Base-by-base conservation (phyloP, 2,113 vertebrate species). In the Saccopteryx leptura region DNA sequence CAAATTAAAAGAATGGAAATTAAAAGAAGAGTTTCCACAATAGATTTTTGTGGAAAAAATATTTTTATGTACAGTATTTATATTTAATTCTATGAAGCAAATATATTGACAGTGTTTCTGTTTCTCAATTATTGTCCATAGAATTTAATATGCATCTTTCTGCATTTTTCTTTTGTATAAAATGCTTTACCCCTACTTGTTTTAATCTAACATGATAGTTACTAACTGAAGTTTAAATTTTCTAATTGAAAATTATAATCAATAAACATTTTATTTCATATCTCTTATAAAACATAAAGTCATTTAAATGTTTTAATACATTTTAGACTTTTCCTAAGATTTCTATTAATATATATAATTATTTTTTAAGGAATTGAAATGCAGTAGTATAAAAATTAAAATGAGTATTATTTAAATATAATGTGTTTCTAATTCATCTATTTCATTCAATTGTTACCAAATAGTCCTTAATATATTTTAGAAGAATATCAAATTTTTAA, bases 201-300 rank as follows among this genome's bases (percentile, higher is more conserved):
- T 63, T 87, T 75, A 75, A 61, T 75, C 8, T 65, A 86, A 46
- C 31, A 58, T 74, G 24, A 48, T 23, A 81, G 10, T 54, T 90
- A 52, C 52, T 93, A 76, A 66, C 12, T 87, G 17, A 58, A n/a
- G 61, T 76, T 75, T 82, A 81, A 65, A 46, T 86, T 87, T 75
- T 15, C 72, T 71, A 91, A 69, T 26, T 61, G 8, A 75, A 82
- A 39, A 52, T 69, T 75, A 80, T 23, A 74, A 72, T n/a, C 24
- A 82, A 61, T 60, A 56, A 52, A 24, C 17, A 81, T 66, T 4
- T 81, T 13, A 76, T 87, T 91, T 75, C 5, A 23, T 63, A 58
- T 52, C 13, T 75, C 2, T 54, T 87, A 54, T 74, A n/a, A 68
- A 93, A 78, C 19, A 48, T 14, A 60, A 76, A 76, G 31, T 52